phyloP scores from a whole-genome alignment of 2,797 vertebrate genomes.

The Chromobotia macracanthus region DNA sequence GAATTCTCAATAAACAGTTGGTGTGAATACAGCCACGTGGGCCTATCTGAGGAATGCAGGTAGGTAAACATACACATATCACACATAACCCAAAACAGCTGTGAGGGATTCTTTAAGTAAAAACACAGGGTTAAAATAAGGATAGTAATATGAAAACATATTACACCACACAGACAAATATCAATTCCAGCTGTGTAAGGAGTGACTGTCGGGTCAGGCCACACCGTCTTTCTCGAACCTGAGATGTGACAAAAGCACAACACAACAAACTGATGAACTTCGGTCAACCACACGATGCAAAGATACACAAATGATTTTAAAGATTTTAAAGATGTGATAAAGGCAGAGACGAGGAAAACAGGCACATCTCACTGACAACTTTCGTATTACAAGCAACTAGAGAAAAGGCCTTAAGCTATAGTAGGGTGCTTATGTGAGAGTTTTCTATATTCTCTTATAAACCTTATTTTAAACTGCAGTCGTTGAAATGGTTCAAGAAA shows the following conservation, averaged over 20 bases:
- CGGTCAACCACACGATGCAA: neutral
- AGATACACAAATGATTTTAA: neutral
- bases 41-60: slow-evolving; percentile 38
- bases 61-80: too few species aligned
- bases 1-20: slow-evolving; percentile 9
- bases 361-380: neutral
- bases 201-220: neutral
- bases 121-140: neutral
- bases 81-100: slow-evolving; percentile 39
- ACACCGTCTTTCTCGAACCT: neutral
- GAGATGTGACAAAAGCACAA: neutral
- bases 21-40: neutral
- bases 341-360: neutral
- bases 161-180: neutral
- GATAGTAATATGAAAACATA: neutral
- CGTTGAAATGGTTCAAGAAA: neutral
- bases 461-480: neutral
- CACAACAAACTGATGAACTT: slow-evolving; percentile 16
- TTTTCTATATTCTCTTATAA: neutral
- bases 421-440: neutral
- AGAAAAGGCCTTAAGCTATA: neutral
- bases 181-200: neutral
- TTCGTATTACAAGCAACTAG: neutral
- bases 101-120: slow-evolving; percentile 17
- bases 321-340: neutral